Evolutionary conservation across 2,888 invertebrate genomes (phyloP).

Genomic region (Cheilosia pagana): DNA sequence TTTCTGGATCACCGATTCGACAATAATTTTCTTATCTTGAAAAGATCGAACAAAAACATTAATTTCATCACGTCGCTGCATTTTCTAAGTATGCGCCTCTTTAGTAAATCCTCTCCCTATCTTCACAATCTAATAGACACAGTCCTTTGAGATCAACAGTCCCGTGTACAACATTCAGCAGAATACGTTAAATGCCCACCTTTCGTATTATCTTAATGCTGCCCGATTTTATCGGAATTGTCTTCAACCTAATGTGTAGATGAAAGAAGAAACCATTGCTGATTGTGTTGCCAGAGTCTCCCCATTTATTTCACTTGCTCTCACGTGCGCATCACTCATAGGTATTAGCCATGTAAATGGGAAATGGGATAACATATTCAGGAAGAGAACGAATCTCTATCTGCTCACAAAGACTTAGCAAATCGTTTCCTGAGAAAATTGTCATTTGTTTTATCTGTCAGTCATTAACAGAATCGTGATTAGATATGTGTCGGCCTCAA

Average conservation of each 20-base stretch:
- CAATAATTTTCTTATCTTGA: no score
- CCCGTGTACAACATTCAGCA: conserved; percentile 22
- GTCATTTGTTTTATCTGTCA: conserved; percentile 72
- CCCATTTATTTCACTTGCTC: conserved; percentile 43
- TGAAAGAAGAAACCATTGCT: conserved; percentile 45
- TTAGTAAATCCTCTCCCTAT: not conserved
- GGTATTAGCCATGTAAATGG: conserved; percentile 64
- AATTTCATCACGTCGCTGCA: not conserved
- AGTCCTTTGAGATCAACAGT: conserved; percentile 13
- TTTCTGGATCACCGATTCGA: no score
- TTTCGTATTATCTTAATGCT: conserved; percentile 47
- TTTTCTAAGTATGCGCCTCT: not conserved
- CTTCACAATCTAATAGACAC: conserved; percentile 17
- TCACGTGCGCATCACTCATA: conserved; percentile 61
- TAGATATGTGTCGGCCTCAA: conserved; percentile 56
- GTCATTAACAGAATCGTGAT: conserved; percentile 63
- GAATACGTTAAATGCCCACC: conserved; percentile 44
- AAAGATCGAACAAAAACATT: no score
- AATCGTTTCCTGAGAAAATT: conserved; percentile 68
- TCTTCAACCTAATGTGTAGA: conserved; percentile 42
- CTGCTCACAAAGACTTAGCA: conserved; percentile 50
- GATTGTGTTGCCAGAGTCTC: conserved; percentile 33
- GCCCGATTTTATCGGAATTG: conserved; percentile 45
- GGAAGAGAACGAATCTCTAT: conserved; percentile 27
- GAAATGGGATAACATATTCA: conserved; percentile 53